Base-by-base conservation (phyloP, 2,113 vertebrate genomes). In the Thymallus thymallus region DNA sequence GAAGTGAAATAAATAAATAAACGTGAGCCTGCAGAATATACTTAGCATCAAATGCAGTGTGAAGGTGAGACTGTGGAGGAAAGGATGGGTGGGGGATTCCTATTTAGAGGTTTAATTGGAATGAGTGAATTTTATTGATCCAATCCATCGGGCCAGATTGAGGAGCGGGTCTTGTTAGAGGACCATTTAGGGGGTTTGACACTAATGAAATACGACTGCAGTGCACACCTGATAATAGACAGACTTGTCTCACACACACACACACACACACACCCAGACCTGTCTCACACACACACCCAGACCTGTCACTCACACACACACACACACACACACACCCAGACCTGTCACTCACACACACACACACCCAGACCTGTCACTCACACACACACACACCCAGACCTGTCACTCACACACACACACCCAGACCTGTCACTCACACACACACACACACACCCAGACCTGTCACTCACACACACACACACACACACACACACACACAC, bases 31-130 rank as follows among this genome's bases (percentile, higher is more conserved):
- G 82, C 74, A 75, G 78, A 85, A 80, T 77, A 75, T 69, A 83
- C 76, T 88, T 85, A 80, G 77, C 82, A 83, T 88, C 80, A 86
- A 80, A 84, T 88, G 70, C 82, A 85, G 62, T 84, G 85, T 86
- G 84, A 88, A 84, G 82, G 81, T 80, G 78, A n/a, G 69, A 56
- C 26, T 26, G 26, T 1, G 26, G 26, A 26, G 26, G 26, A 26
- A 82, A 51, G 1, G 16, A 64, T 22, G 1, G n/a, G 45, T 6
- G 68, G 58, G 64, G 65, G 56, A 22, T 85, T 90, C 78, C 72
- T 78, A 12, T 91, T 85, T 90, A 77, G 79, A 75, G 56, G 14
- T 92, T 92, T 90, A 92, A 90, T 93, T 92, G 91, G 85, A 92
- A 78, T 64, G 73, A 83, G 72, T 85, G 77, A 79, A 69, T 84